Evolutionary conservation across 2,888 invertebrate genomes (phyloP), one percentile per base, ranked within the genome.

Genomic region (Epinotia brunnichana): DNA sequence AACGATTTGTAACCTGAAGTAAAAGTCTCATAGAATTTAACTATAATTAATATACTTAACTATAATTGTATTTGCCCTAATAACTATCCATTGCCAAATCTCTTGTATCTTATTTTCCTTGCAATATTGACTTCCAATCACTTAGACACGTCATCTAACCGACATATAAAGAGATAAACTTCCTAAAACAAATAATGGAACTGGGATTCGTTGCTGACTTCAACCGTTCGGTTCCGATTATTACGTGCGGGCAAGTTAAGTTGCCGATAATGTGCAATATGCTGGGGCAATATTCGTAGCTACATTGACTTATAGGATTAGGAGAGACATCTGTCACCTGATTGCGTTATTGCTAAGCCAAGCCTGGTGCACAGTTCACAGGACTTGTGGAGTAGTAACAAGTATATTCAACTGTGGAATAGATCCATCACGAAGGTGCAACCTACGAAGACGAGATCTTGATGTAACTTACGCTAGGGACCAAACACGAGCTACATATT

Each of bases 301-400:
- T 77, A 76, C 81, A 81, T 74, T 74, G 80, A 76, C 76, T 75
- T 77, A 76, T 75, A 74, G 80, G 80, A 76, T 79, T 77, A 78
- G 74, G 70, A 74, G 76, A 76, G 81, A 82, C 80, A 81, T 79
- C 74, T 80, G 81, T 76, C 81, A 80, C 48, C 61, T 19, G 64
- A 77, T 61, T 74, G 75, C 74, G 75, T 75, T 75, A 75, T 75
- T 75, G 72, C 67, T 67, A 56, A 61, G 61, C 61, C 64, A 59
- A 60, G 64, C 64, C 54, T 53, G 53, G 48, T 9, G 59, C 35
- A 61, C 61, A 66, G 74, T 66, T n/a, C 7, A 44, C 60, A 74
- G 66, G 44, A 19, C 19, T 17, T 59, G 17, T 41, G 29, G n/a
- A 39, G 29, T 60, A 29, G 19, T n/a, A n/a, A n/a, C 17, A 17